These are phyloP conservation scores for Herpailurus yagouaroundi DNA, from an alignment of 2,113 vertebrate species.

Conservation along the genomic window DNA sequence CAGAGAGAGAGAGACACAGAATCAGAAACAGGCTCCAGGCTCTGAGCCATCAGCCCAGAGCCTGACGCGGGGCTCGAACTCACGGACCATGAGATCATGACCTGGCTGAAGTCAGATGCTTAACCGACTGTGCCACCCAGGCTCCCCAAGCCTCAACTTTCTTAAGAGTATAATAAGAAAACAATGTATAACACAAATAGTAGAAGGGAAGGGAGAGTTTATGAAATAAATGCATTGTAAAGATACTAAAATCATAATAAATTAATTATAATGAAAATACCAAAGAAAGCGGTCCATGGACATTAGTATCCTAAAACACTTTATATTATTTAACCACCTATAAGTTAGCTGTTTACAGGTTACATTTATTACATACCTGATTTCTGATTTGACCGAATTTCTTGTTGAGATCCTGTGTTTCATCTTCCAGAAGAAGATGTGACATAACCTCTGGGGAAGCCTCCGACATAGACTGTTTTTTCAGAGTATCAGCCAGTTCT, in stretches of 20 bases:
- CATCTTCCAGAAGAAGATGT: slow-evolving; percentile 92
- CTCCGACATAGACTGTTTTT: slow-evolving; percentile 95
- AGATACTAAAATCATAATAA: neutral
- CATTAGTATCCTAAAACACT: neutral
- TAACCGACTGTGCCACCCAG: too few relatives aligned
- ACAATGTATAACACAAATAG: neutral
- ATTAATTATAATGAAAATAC: slow-evolving; percentile 11
- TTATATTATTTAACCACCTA: neutral
- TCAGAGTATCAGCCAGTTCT: slow-evolving; percentile 93
- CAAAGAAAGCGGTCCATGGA: neutral
- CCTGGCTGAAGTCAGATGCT: too few relatives aligned
- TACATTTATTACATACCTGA: slow-evolving; percentile 88
- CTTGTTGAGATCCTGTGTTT: slow-evolving; percentile 88
- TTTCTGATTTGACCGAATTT: slow-evolving; percentile 88
- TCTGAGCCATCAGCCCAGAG: too few relatives aligned
- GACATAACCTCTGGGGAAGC: slow-evolving; percentile 93
- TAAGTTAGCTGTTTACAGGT: neutral
- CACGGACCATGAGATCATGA: too few relatives aligned
- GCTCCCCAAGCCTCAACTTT: neutral
- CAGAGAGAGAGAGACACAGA: too few relatives aligned
- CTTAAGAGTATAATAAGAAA: neutral
- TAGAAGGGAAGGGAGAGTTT: slow-evolving; percentile 1
- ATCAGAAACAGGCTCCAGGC: too few relatives aligned
- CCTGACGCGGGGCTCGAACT: too few relatives aligned
- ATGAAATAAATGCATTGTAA: neutral